A percentile compares a stretch with the other conserved stretches of the same genome.
phyloP scores from a whole-genome alignment of 1,140 invertebrate genomes.

The Camponotus vicinus region DNA sequence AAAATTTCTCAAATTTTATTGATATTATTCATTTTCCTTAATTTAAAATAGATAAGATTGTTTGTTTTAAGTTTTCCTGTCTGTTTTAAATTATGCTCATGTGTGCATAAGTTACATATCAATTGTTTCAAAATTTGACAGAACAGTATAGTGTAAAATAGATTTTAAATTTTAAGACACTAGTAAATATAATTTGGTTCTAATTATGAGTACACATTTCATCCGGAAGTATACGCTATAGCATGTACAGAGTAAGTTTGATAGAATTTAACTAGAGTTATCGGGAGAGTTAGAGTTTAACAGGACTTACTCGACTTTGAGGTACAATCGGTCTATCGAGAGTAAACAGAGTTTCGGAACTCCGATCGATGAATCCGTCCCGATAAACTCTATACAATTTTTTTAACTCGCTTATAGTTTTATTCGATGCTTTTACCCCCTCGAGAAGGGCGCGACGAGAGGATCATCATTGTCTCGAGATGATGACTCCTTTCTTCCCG shows the following conservation, averaged over 20 bases:
- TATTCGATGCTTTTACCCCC: slow-evolving; percentile 8
- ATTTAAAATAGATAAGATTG: neutral
- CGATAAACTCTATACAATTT: neutral
- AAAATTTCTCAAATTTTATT: neutral
- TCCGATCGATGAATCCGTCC: neutral
- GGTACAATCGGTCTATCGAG: neutral
- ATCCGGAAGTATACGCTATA: neutral
- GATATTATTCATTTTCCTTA: neutral
- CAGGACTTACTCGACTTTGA: neutral
- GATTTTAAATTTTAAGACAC: slow-evolving; percentile 5
- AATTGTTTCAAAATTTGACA: neutral
- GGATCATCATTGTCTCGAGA: slow-evolving; percentile 56
- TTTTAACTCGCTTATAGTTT: neutral
- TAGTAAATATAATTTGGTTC: slow-evolving; percentile 4
- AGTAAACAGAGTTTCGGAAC: neutral
- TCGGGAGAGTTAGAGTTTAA: slow-evolving; percentile 3
- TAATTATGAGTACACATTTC: neutral
- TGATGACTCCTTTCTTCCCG: slow-evolving; percentile 33
- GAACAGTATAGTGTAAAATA: neutral
- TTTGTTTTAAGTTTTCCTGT: neutral
- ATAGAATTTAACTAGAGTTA: slow-evolving; percentile 10
- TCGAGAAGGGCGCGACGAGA: slow-evolving; percentile 17
- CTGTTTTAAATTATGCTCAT: neutral
- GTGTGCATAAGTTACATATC: no score
- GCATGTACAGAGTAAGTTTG: neutral